Percentiles rank a stretch among this genome's conserved stretches.
Conservation (phyloP, 2,113 vertebrate species). For the Empidonax traillii region DNA sequence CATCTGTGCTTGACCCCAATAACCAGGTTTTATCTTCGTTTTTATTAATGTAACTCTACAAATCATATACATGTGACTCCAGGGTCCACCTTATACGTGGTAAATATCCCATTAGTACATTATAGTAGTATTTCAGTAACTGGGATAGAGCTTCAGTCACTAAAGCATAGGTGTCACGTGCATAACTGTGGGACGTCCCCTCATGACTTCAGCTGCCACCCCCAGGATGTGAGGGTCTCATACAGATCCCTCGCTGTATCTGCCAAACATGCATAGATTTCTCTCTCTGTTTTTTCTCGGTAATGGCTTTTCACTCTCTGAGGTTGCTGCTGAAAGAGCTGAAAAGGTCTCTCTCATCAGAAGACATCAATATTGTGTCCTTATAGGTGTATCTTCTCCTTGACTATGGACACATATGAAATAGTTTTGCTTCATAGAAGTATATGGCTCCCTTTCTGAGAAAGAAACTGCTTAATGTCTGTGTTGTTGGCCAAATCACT, state of each 20-base stretch:
- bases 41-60: neutral
- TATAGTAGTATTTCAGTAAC: neutral
- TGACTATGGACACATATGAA: neutral
- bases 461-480: neutral
- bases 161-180: neutral
- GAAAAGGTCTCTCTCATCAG: neutral
- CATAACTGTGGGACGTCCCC: neutral
- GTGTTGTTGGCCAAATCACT: neutral
- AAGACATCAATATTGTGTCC: neutral
- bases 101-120: neutral
- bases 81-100: neutral
- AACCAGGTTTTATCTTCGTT: neutral
- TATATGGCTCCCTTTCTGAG: neutral
- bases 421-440: neutral
- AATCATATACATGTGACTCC: neutral
- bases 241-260: neutral
- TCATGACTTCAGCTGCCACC: neutral
- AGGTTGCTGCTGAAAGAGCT: neutral
- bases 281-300: neutral
- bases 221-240: fast-evolving
- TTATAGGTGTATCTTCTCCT: neutral
- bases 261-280: neutral
- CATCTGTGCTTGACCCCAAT: neutral
- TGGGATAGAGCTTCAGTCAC: neutral
- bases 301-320: neutral